Base-by-base conservation (phyloP, 2,888 invertebrate genomes). In the Hofmannophila pseudospretella region DNA sequence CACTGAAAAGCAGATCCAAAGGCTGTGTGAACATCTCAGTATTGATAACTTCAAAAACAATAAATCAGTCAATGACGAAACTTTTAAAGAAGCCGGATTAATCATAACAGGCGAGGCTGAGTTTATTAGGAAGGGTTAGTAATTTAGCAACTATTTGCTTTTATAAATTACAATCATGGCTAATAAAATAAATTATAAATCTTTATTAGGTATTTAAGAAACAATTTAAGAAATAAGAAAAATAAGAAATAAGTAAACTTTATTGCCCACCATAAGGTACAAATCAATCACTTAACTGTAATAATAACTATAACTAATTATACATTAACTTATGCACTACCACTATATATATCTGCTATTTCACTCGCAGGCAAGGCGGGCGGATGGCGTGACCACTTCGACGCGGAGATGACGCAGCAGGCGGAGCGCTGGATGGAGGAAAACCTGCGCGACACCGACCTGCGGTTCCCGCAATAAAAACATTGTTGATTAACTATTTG, bases 41-140 rank as follows among this genome's bases (percentile, higher is more conserved):
- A 92, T 96, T 43, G 84, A 90, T 7, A 92, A 90, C 58, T 96
- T 96, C 76, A 90, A 91, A 38, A 82, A 89, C 2, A 95, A 95
- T 71, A 82, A 71, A 92, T 94, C 32, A 1, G 32, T 33, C 9
- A 33, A 33, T 8, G 25, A n/a, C 9, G 7, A 3, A 1, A 3
- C 2, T 8, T 23, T 9, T 0, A 25, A 14, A n/a, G 23, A 33
- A 0, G 3, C 20, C 5, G 14, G 23, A 8, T 9, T 33, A 4
- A 0, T 25, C 23, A 25, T 7, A 1, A 11, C 14, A 5, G n/a
- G 16, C 5, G 16, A 30, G 7, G 9, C 7, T 7, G 16, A 8
- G 2, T 30, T 16, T 9, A 1, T 30, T 16, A 8, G 30, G 8
- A 30, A 3, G 4, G 14, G 19, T 16, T 28, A 8, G 12, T 28